Percentiles rank a stretch among this genome's conserved stretches.
phyloP scores from a whole-genome alignment of 2,888 invertebrate species.

The Agelastica alni region DNA sequence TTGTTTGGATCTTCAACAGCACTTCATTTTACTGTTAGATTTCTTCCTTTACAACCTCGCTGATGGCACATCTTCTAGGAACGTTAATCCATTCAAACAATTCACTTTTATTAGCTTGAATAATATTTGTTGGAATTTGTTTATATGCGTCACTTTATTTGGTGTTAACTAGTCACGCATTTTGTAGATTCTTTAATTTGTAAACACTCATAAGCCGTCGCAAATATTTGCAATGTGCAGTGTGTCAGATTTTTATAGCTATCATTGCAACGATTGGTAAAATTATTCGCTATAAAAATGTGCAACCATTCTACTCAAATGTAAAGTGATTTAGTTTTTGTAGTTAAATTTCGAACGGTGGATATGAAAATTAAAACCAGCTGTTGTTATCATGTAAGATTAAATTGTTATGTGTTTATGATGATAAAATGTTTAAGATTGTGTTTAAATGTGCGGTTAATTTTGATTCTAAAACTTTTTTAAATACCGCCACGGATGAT shows the following conservation, averaged over 20 bases:
- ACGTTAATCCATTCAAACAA: not conserved
- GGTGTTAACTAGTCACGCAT: constrained; percentile 16
- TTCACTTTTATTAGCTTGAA: constrained; percentile 10
- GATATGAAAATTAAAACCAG: constrained; percentile 1
- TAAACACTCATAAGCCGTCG: not conserved
- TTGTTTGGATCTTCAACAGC: too few relatives aligned
- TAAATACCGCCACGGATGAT: too few relatives aligned
- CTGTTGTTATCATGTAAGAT: too few relatives aligned
- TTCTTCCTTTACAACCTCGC: too few relatives aligned
- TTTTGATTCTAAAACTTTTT: too few relatives aligned
- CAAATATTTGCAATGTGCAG: constrained; percentile 8
- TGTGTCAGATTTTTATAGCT: too few relatives aligned
- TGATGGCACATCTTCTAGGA: constrained; percentile 5
- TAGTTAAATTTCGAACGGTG: not conserved
- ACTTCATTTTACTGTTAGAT: too few relatives aligned
- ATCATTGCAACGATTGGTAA: not conserved
- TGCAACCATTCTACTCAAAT: too few relatives aligned
- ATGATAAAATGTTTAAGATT: too few relatives aligned
- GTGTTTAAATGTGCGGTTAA: too few relatives aligned
- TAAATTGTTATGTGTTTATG: too few relatives aligned
- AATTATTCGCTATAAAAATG: not conserved
- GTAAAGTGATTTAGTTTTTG: too few relatives aligned
- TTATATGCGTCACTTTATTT: constrained; percentile 25
- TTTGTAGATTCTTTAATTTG: not conserved
- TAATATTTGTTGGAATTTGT: constrained; percentile 21